Base-by-base conservation (phyloP, 2,888 invertebrate species). In the Cryptophagus acutangulus region DNA sequence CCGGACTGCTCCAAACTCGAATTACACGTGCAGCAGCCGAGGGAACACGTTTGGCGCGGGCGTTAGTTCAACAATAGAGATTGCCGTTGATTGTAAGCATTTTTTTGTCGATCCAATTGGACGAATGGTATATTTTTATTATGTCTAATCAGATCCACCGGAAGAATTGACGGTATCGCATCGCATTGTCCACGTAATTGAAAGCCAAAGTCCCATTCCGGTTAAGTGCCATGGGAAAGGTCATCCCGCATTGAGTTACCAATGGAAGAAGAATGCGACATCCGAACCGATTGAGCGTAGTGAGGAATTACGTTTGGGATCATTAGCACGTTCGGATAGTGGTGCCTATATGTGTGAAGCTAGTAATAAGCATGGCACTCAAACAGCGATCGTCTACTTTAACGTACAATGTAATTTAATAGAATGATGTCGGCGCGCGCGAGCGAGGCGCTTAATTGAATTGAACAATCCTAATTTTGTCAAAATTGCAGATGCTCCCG, bases 31-130 rank as follows among this genome's bases (percentile, higher is more conserved):
- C 69, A 76, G 81, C 49, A 89, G 89, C 44, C 83, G 89, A 67
- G 75, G 77, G 3, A 58, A 59, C 34, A 45, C 42, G 31, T 84
- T 87, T 33, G 91, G 92, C 1, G 73, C 79, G 0, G 84, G 87
- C 2, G 90, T 92, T 46, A 81, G 82, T 57, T 88, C 87, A 63
- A 84, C 82, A 40, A 89, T 90, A 26, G 82, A 83, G 61, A 87
- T 93, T 59, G 84, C 86, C 45, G 88, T 92, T 14, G 91, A 93
- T 71, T 93, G 93, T 93, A 67, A 82, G 88, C 79, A 52, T 36
- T n/a, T n/a, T n/a, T n/a, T n/a, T n/a, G n/a, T n/a, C n/a, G n/a
- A n/a, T n/a, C n/a, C n/a, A n/a, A n/a, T n/a, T n/a, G n/a, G n/a
- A n/a, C n/a, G n/a, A n/a, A n/a, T n/a, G n/a, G n/a, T n/a, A n/a